Evolutionary conservation across 1,140 invertebrate genomes (phyloP).

Genomic region (Tachypleus tridentatus): DNA sequence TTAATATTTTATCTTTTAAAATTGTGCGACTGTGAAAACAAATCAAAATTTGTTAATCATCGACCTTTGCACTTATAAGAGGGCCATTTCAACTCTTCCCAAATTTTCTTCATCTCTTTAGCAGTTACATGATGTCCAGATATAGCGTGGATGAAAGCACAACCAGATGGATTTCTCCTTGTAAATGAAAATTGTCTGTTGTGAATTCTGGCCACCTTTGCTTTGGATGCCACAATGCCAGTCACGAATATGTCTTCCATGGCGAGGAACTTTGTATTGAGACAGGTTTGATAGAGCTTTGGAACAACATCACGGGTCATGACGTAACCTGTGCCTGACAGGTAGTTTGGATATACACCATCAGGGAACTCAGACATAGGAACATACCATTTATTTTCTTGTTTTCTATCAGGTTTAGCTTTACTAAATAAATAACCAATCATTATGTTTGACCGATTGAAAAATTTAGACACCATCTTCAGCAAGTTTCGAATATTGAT

Average conservation of each 20-base stretch:
- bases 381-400: constrained; percentile 32
- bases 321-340: constrained; percentile 72
- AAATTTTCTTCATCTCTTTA: constrained; percentile 16
- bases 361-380: constrained; percentile 65
- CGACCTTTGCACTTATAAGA: constrained; percentile 3
- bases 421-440: constrained; percentile 61
- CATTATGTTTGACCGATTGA: constrained; percentile 28
- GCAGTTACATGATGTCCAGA: constrained; percentile 14
- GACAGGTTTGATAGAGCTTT: constrained; percentile 2
- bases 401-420: constrained; percentile 72
- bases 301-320: constrained; percentile 45
- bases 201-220: constrained; percentile 4
- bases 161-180: constrained; percentile 9
- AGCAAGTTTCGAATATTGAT: constrained; percentile 42
- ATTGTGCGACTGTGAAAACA: too few species aligned
- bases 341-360: constrained; percentile 62
- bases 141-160: constrained; percentile 13
- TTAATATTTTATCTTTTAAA: too few species aligned
- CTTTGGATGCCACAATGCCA: constrained; percentile 24
- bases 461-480: not conserved
- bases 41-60: too few species aligned
- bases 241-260: constrained; percentile 39
- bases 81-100: constrained; percentile 13
- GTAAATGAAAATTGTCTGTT: constrained; percentile 9
- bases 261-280: constrained; percentile 30